phyloP scores from a whole-genome alignment of 2,888 invertebrate species.

The Pilophorus perplexus region DNA sequence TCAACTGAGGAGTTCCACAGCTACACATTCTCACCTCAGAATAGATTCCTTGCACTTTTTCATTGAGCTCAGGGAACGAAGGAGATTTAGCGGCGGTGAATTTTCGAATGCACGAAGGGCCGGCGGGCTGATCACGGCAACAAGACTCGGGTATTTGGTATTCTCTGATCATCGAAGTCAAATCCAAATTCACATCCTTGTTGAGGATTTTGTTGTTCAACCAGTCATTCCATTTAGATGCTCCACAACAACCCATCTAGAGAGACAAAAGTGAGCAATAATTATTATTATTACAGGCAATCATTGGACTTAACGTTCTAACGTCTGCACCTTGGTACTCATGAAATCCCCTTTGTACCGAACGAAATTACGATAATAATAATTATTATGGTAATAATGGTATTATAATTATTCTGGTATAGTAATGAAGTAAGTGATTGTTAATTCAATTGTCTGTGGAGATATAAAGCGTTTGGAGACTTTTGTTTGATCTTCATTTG shows the following conservation, averaged over 20 bases:
- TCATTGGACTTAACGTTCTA: too few relatives aligned
- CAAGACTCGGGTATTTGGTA: conserved; percentile 64
- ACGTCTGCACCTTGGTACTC: too few relatives aligned
- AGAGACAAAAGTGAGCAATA: background rate
- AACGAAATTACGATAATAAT: too few relatives aligned
- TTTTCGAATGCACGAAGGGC: conserved; percentile 27
- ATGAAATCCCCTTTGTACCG: too few relatives aligned
- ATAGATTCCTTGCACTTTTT: conserved; percentile 28
- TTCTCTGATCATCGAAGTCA: conserved; percentile 54
- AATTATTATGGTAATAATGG: too few relatives aligned
- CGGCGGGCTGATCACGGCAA: conserved; percentile 58
- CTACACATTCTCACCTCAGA: conserved; percentile 32
- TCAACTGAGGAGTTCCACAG: too few relatives aligned
- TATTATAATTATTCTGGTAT: too few relatives aligned
- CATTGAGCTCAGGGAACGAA: conserved; percentile 20
- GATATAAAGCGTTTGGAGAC: too few relatives aligned
- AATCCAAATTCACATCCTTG: conserved; percentile 54
- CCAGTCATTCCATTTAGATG: conserved; percentile 70
- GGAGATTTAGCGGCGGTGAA: conserved; percentile 21
- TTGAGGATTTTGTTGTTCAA: conserved; percentile 60
- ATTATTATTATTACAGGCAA: too few relatives aligned
- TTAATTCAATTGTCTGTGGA: too few relatives aligned
- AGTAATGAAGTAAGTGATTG: too few relatives aligned
- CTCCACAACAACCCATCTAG: conserved; percentile 73
- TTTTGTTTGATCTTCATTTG: too few relatives aligned